These are phyloP conservation scores for Dendrolimus punctatus DNA, from an alignment of 1,140 invertebrate species.

Conservation along the genomic window DNA sequence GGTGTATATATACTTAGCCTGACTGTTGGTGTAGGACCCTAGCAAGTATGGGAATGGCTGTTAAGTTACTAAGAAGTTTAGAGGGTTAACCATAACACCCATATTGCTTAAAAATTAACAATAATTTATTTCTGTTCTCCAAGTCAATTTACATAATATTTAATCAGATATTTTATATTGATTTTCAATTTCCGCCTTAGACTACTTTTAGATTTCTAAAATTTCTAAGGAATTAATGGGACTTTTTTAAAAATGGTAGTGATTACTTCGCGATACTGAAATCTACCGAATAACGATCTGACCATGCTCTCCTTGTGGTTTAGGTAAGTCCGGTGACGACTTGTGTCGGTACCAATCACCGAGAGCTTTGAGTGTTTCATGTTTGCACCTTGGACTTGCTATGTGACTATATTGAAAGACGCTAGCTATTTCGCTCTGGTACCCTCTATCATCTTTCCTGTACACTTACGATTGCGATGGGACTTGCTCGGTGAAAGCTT, in stretches of 20 bases:
- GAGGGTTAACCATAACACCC: no score
- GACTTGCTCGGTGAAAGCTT: conserved; percentile 46
- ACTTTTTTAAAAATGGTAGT: neutral
- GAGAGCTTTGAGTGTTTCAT: conserved; percentile 74
- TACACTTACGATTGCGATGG: conserved; percentile 66
- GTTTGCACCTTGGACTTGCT: conserved; percentile 74
- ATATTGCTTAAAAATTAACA: no score
- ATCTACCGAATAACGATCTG: conserved; percentile 4
- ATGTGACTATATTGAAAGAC: conserved; percentile 63
- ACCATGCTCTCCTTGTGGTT: conserved; percentile 15
- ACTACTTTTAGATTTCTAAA: no score
- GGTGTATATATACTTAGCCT: no score
- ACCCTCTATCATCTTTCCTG: conserved; percentile 66
- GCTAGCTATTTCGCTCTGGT: conserved; percentile 69
- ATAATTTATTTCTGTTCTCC: no score
- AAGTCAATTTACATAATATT: no score
- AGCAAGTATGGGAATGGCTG: no score
- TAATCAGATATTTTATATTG: no score
- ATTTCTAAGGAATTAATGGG: neutral
- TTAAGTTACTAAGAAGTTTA: no score
- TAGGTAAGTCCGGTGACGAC: conserved; percentile 59
- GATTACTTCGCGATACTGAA: neutral
- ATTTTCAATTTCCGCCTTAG: no score
- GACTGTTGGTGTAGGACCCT: no score
- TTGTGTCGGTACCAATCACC: conserved; percentile 52